Percentiles rank a stretch among this genome's conserved stretches.
These are phyloP conservation scores for Bombyx mori DNA, from an alignment of 1,140 invertebrate species.

Conservation along the genomic window ASM3026992v2 NC_085130.1:12654501-12655000, in stretches of 20 bases:
- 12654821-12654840: too few species aligned
- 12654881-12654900: constrained; percentile 45
- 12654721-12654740: constrained; percentile 16
- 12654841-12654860: not conserved
- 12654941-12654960: not conserved
- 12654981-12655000: too few species aligned
- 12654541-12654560: too few species aligned
- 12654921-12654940: constrained; percentile 10
- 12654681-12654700: constrained; percentile 5
- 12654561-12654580: too few species aligned
- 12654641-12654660: not conserved
- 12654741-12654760: constrained; percentile 54
- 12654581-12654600: too few species aligned
- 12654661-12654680: too few species aligned
- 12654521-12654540: too few species aligned
- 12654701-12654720: constrained; percentile 29
- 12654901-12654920: constrained; percentile 49
- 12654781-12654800: constrained; percentile 32
- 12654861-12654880: constrained; percentile 18
- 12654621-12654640: too few species aligned
- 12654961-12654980: too few species aligned
- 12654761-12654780: constrained; percentile 49
- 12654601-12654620: too few species aligned
- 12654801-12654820: constrained; percentile 32
- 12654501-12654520: too few species aligned